Base-by-base conservation (phyloP, 2,888 invertebrate genomes). In the Druceiella hillmani region DNA sequence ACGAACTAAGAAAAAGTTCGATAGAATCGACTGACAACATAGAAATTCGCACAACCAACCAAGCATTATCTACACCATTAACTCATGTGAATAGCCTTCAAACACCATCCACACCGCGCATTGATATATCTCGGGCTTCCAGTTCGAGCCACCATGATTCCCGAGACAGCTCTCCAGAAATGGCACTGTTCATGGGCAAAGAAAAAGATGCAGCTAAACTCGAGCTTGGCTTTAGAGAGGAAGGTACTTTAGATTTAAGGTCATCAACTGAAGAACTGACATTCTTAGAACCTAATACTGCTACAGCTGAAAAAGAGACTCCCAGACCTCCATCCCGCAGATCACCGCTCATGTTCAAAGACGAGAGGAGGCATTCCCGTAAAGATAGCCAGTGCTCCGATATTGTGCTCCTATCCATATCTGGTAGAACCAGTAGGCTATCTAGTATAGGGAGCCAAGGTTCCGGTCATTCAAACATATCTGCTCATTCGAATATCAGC, bases 91-190 rank as follows among this genome's bases (percentile, higher is more conserved):
- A 57, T 36, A 53, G 54, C 36, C 55, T 63, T 38, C 74, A 75
- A 50, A 79, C 84, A 29, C 83, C 87, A 12, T 76, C 79, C 48
- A 83, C 89, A 34, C 90, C 90, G 13, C 78, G 91, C 54, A 91
- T 90, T 52, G 90, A 91, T 67, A 86, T 91, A 59, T 90, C 89
- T 49, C 78, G 90, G 50, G 90, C 91, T 3, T 88, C 88, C 56
- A 87, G 87, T 59, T 88, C 89, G 40, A 87, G 87, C 22, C 88
- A 90, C 54, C 88, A 89, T 57, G 88, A 89, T 57, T 87, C 87
- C 52, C 78, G 84, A 31, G 87, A 87, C 55, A 86, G 86, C 54
- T 86, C 87, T 32, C 89, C 90, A 2, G 90, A 90, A 59, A 75
- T 87, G 57, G 89, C 89, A 47, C 78, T 88, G 49, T 81, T 84